These are phyloP conservation scores for Yponomeuta malinellus DNA, from an alignment of 2,888 invertebrate species.

Conservation along the genomic window DNA sequence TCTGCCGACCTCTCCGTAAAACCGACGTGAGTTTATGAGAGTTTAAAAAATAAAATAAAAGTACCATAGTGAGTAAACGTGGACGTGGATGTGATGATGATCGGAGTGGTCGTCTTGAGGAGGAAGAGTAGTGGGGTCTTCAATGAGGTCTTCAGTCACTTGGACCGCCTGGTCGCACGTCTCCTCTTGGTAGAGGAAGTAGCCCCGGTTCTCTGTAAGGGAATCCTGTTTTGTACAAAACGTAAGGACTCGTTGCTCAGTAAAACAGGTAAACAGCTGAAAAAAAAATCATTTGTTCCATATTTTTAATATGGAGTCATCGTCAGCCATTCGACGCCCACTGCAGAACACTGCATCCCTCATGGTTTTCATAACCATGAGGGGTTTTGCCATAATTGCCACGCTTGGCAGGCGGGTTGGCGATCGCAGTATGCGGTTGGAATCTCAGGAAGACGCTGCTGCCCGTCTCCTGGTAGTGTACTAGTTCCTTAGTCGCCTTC, in stretches of 20 bases:
- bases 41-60: too few relatives aligned
- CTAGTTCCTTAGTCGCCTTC: too few relatives aligned
- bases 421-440: too few relatives aligned
- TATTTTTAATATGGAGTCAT: background rate
- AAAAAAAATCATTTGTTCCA: background rate
- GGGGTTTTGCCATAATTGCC: too few relatives aligned
- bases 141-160: slow-evolving; percentile 42
- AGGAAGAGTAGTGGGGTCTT: slow-evolving; percentile 36
- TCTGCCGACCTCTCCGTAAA: too few relatives aligned
- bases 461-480: too few relatives aligned
- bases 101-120: slow-evolving; percentile 65
- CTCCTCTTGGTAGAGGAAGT: slow-evolving; percentile 81
- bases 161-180: slow-evolving; percentile 66
- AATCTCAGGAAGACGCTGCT: too few relatives aligned
- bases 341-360: too few relatives aligned
- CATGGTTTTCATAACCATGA: too few relatives aligned
- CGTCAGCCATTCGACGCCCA: too few relatives aligned
- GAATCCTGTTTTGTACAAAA: background rate
- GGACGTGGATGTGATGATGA: slow-evolving; percentile 80
- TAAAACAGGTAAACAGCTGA: background rate
- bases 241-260: background rate
- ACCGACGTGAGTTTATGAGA: too few relatives aligned
- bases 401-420: too few relatives aligned
- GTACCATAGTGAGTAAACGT: slow-evolving; percentile 81
- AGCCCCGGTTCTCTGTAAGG: slow-evolving; percentile 80